These are phyloP conservation scores for Xiphophorus maculatus DNA, from an alignment of 2,113 vertebrate species.

Conservation along the genomic window DNA sequence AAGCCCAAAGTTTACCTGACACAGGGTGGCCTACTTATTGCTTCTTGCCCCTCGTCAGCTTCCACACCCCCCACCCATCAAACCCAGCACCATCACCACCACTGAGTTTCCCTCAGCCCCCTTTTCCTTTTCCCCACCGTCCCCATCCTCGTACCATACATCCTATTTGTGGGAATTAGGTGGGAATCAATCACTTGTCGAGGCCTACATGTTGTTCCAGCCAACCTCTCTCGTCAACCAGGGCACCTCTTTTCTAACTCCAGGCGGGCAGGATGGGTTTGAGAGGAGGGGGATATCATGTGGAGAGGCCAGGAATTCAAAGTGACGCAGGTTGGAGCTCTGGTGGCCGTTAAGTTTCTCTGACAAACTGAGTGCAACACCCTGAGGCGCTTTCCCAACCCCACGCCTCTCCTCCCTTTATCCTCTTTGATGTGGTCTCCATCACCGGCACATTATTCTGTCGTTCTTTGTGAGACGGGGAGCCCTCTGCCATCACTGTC, in stretches of 20 bases:
- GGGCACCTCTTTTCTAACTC: constrained; percentile 61
- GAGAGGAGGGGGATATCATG: constrained; percentile 42
- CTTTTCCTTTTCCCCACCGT: constrained; percentile 50
- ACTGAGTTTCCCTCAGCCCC: constrained; percentile 61
- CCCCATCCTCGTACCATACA: constrained; percentile 69
- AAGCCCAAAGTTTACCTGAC: constrained; percentile 87
- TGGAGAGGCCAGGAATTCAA: constrained; percentile 67
- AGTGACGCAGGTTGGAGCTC: constrained; percentile 84
- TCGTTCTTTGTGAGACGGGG: constrained; percentile 5
- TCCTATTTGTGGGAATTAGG: constrained; percentile 88
- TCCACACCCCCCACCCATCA: constrained; percentile 19
- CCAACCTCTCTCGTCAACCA: constrained; percentile 47
- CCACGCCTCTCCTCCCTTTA: constrained; percentile 8
- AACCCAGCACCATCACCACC: constrained; percentile 26
- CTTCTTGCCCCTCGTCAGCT: constrained; percentile 78
- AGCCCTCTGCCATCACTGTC: neutral
- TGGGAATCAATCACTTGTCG: constrained; percentile 87
- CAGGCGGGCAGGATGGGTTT: constrained; percentile 59
- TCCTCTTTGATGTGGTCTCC: constrained; percentile 25
- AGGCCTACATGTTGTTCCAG: constrained; percentile 62
- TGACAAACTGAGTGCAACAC: constrained; percentile 71
- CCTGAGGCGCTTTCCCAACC: constrained; percentile 27
- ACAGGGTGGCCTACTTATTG: constrained; percentile 87
- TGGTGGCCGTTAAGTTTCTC: constrained; percentile 74
- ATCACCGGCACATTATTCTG: constrained; percentile 20